A percentile compares a stretch with the other conserved stretches of the same genome.
Conservation (phyloP, 2,113 vertebrate species). For the Archilochus colubris region DNA sequence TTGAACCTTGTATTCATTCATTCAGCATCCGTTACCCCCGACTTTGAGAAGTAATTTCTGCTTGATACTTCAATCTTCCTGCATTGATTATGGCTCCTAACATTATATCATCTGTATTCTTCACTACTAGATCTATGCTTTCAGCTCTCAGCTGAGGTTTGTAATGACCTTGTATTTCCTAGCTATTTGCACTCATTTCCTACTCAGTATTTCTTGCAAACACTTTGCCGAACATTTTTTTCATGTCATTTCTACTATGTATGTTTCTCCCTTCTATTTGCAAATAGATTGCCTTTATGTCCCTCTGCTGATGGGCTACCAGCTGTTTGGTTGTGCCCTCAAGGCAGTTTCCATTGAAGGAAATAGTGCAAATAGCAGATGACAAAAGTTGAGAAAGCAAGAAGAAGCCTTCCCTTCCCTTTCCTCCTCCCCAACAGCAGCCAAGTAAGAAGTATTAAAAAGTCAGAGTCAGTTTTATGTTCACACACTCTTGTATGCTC, state of each 20-base stretch:
- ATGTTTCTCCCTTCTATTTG: background rate
- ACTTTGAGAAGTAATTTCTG: slow-evolving; percentile 5
- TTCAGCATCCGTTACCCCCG: background rate
- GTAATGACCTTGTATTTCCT: background rate
- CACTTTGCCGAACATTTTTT: background rate
- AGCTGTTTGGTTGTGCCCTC: background rate
- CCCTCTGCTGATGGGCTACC: background rate
- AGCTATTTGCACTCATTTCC: background rate
- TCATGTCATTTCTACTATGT: background rate
- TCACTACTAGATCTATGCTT: background rate
- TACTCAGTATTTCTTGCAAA: background rate
- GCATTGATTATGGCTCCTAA: background rate
- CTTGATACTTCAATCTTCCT: background rate
- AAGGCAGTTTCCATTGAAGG: background rate
- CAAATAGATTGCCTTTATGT: background rate
- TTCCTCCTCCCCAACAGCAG: background rate
- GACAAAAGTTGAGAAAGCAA: background rate
- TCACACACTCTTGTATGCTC: background rate
- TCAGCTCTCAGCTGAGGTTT: background rate
- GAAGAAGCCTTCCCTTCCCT: background rate
- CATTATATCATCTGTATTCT: background rate
- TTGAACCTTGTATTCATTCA: background rate
- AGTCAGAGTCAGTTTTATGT: background rate
- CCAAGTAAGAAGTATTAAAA: background rate
- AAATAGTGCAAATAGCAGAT: background rate